Conservation (phyloP, 2,113 vertebrate genomes). For the human (Homo sapiens) region DNA sequence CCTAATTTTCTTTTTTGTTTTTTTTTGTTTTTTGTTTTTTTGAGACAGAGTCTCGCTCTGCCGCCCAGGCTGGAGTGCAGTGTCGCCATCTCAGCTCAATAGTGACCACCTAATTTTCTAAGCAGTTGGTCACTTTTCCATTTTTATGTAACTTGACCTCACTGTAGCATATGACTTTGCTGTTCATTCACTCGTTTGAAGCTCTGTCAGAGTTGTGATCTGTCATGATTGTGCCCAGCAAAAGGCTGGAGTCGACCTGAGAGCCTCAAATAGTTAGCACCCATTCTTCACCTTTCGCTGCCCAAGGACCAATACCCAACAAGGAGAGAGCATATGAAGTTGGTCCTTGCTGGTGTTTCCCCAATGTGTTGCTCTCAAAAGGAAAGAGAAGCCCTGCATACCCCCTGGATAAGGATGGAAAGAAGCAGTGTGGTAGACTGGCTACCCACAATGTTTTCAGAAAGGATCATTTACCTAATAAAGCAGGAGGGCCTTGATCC, state of each 20-base stretch:
- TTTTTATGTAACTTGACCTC: neutral
- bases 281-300: neutral
- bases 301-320: accelerated
- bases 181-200: neutral
- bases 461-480: neutral
- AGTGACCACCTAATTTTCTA: neutral
- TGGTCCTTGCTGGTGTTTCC: neutral
- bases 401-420: neutral
- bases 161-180: neutral
- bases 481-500: neutral
- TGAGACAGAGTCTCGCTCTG: too few relatives aligned
- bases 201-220: neutral
- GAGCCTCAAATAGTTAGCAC: neutral
- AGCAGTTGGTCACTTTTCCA: neutral
- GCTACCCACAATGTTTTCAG: neutral
- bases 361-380: neutral
- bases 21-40: too few relatives aligned
- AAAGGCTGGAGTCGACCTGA: neutral
- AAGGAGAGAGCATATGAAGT: neutral
- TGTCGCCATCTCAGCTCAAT: too few relatives aligned
- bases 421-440: neutral
- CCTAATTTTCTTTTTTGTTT: neutral
- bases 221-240: neutral
- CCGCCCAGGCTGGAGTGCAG: too few relatives aligned
- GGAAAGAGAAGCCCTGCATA: neutral